Base-by-base conservation (phyloP, 2,113 vertebrate genomes). In the Puntigrus tetrazona region DNA sequence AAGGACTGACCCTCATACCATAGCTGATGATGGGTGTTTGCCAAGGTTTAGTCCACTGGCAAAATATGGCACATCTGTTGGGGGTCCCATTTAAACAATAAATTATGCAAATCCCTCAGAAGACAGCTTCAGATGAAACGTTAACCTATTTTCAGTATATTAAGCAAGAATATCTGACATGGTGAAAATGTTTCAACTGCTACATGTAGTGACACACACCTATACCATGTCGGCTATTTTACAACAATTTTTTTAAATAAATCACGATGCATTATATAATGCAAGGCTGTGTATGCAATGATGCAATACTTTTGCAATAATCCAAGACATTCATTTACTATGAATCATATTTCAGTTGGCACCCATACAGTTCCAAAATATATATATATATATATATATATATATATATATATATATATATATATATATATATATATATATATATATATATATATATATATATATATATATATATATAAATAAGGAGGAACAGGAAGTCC, bases 21-120 rank as follows among this genome's bases (percentile, higher is more conserved):
- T 69, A 45, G 45, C 16, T 82, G 79, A 50, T 77, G 79, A 63
- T 65, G 59, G 73, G 41, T 27, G 13, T 31, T 50, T 47, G 73
- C 72, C 72, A 75, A 75, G 41, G 16, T 25, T 77, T 61, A 86
- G 59, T 52, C 79, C 59, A 45, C 38, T 61, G 50, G 20, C 41
- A 81, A 61, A 31, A 65, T 13, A 36, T 81, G 55, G 74, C 27
- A 65, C 13, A 45, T 25, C 29, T 74, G 52, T 81, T 29, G 27
- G 77, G 67, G 57, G 67, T 69, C 14, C n/a, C 25, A 2, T 18
- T 22, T 81, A 59, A 85, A 50, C 78, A 47, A 81, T 50, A 85
- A 38, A 85, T 74, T 85, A 74, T 80, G 34, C 22, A 72, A 80
- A 70, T 79, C 36, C 38, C 50, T 72, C 13, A 31, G 65, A 85